Conservation (phyloP, 2,113 vertebrate genomes). For the Indicator indicator region DNA sequence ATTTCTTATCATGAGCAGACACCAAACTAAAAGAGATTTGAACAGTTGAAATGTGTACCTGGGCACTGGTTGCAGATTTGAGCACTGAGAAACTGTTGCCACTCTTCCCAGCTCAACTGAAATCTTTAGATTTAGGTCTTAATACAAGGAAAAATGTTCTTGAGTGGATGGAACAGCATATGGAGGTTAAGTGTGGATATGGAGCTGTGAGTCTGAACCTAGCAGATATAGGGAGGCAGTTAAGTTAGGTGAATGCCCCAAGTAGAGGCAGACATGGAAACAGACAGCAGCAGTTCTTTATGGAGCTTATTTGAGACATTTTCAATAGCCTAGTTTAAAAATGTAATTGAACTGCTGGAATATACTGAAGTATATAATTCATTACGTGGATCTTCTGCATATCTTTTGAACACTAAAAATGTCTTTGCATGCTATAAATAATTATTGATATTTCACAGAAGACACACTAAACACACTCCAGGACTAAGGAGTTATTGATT, state of each 20-base stretch:
- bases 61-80: background rate
- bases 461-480: constrained; percentile 21
- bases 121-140: background rate
- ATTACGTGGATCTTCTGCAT: background rate
- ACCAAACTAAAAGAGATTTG: background rate
- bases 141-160: background rate
- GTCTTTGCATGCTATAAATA: constrained; percentile 43
- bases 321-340: background rate
- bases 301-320: background rate
- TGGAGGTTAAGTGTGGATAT: background rate
- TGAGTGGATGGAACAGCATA: background rate
- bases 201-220: fast-evolving
- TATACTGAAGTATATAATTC: background rate
- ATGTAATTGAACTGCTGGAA: background rate
- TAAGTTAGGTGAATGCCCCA: background rate
- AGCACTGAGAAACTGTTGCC: background rate
- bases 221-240: background rate
- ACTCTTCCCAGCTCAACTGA: background rate
- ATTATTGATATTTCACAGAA: constrained; percentile 52
- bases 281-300: background rate
- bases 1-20: background rate
- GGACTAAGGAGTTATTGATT: constrained; percentile 70
- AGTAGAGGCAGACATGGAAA: background rate
- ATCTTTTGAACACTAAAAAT: constrained; percentile 32
- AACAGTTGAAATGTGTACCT: background rate